Evolutionary conservation across 2,797 vertebrate species (phyloP).

Genomic region (Pseudocheirus occidentalis): DNA sequence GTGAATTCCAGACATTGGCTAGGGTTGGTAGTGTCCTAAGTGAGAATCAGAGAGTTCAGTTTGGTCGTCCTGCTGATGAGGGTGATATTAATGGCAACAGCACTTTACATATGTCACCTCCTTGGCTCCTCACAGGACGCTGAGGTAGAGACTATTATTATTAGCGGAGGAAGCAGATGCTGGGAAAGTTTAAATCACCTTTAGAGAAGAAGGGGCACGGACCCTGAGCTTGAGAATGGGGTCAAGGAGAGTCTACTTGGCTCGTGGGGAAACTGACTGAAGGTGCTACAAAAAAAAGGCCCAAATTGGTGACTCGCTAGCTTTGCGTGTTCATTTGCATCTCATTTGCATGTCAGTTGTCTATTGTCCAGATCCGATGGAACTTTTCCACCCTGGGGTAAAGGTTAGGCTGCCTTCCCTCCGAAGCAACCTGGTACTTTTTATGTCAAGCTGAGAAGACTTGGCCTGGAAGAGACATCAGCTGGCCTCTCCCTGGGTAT

Average conservation of each 20-base stretch:
- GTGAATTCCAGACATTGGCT: not conserved
- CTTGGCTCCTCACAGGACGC: not conserved
- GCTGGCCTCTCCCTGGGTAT: conserved; percentile 64
- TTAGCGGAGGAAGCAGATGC: not conserved
- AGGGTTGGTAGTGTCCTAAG: not conserved
- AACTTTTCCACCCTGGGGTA: not conserved
- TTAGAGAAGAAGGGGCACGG: not conserved
- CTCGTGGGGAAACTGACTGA: conserved; percentile 29
- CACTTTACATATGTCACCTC: not conserved
- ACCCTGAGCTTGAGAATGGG: not conserved
- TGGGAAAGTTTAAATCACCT: not conserved
- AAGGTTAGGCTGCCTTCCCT: not conserved
- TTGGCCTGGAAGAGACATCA: conserved; percentile 64
- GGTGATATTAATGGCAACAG: not conserved
- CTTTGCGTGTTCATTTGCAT: conserved; percentile 79
- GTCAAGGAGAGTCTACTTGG: conserved; percentile 6
- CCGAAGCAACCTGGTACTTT: not conserved
- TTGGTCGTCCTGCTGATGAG: not conserved
- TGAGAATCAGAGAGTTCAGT: not conserved
- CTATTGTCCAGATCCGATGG: conserved; percentile 29
- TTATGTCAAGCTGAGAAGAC: conserved; percentile 67
- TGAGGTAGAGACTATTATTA: not conserved
- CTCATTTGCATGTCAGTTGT: conserved; percentile 78
- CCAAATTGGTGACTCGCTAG: conserved; percentile 47
- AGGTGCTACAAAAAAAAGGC: conserved; percentile 52